Evolutionary conservation across 2,797 vertebrate species (phyloP), one percentile per base, ranked within the genome.

Genomic region (Ambastaia sidthimunki): DNA sequence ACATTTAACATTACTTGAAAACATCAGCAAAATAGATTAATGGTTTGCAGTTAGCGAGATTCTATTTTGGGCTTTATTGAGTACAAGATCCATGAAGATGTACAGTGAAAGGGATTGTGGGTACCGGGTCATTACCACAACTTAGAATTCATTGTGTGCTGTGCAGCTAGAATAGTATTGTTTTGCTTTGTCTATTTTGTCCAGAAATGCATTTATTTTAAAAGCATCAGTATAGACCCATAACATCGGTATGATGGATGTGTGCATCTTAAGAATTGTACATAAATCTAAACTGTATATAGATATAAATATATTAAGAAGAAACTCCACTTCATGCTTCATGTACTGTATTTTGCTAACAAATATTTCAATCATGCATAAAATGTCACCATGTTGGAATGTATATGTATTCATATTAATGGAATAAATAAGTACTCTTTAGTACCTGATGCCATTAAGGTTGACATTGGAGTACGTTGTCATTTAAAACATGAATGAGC

Each of bases 371-470:
- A 74, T 91, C 87, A 87, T 76, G 65, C 81, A 88, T 74, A 88
- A 81, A 48, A 34, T 79, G 81, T 85, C 82, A 71, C 85, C 78
- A 83, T 89, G 85, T 89, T 89, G 89, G 90, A 93, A 92, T 93
- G 91, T 91, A 91, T 84, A 89, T 87, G 88, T 91, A 84, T 80
- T 80, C 89, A 86, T 85, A 82, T 72, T 82, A 86, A 63, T 85
- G 85, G 90, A 89, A 90, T 91, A 89, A 91, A 89, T 82, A 88
- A 82, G 76, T 89, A 91, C 93, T 92, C 90, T 90, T 87, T 76
- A 80, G 54, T 90, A 86, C 87, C 86, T 78, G 79, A 85, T 82
- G 78, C 84, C 71, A 16, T 44, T 72, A 34, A 78, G 77, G 80
- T 86, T 81, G 59, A 50, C 28, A 84, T 82, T 70, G 50, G 41